Evolutionary conservation across 2,888 invertebrate species (phyloP), one percentile per base, ranked within the genome.

Genomic region (Apotomis capreana): DNA sequence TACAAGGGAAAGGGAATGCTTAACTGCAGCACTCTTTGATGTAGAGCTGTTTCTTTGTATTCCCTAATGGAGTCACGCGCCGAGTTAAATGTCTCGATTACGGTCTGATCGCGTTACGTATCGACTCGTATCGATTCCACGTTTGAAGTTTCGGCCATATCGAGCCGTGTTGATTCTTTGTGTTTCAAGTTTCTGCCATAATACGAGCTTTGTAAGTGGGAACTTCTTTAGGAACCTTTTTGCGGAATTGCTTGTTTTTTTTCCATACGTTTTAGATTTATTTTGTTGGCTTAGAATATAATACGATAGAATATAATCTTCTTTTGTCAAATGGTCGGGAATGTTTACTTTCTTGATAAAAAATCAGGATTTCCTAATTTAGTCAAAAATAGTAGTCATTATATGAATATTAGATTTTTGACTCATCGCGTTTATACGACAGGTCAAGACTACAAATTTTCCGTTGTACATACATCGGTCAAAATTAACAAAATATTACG

Each of bases 51-150:
- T 78, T 83, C 80, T 87, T 87, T 88, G 86, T 87, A 84, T 84
- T 82, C 74, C 69, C 81, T 86, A 87, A 88, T 88, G 84, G 85
- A 88, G 89, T 89, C 89, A 89, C 89, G 89, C 85, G 81, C 81
- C 76, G 81, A 79, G 83, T 86, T 88, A 88, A 89, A 89, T 82
- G 84, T 84, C 83, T 85, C 87, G 86, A 87, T 84, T 84, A 81
- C 82, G 78, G 79, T 6, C 70, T 68, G 67, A 71, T 68, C 71
- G 71, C 57, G 71, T 71, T 71, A 71, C 71, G 80, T 81, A 83
- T 84, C 81, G 81, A 83, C 79, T 82, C 80, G 79, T 86, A 87
- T 87, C 82, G 86, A 85, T 84, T 83, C 79, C 76, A n/a, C 65
- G 60, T 51, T 67, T 61, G 37, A 65, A 60, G 67, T 64, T 65